These are phyloP conservation scores for Cavia porcellus DNA, from an alignment of 2,113 vertebrate species.

Conservation along the genomic window DNA sequence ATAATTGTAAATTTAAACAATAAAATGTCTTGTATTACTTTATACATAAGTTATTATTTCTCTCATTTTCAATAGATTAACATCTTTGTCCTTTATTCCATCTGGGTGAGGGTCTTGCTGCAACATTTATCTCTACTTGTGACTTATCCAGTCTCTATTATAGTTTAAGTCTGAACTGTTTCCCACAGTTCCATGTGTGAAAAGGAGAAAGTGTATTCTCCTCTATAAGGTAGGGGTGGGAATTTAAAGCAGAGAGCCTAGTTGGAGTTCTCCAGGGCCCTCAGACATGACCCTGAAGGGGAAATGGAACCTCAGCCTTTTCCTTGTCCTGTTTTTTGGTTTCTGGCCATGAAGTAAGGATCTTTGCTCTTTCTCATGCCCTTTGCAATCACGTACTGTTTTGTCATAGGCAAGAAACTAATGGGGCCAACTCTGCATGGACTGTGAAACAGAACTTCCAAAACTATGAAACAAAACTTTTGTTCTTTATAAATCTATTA, in stretches of 20 bases:
- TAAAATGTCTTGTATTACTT: neutral
- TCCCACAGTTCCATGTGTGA: too few relatives aligned
- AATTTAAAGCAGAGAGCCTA: neutral
- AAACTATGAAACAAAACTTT: neutral
- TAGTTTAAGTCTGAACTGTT: neutral
- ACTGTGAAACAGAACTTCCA: neutral
- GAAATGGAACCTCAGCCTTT: neutral
- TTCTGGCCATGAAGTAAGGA: neutral
- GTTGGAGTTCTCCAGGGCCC: too few relatives aligned
- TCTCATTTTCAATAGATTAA: neutral
- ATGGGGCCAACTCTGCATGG: neutral
- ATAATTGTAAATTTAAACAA: neutral
- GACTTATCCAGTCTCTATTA: neutral
- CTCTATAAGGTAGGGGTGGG: too few relatives aligned
- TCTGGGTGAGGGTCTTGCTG: neutral
- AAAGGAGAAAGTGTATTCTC: neutral
- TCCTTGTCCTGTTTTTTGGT: neutral
- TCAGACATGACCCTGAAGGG: neutral
- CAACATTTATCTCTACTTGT: neutral
- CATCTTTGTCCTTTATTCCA: neutral
- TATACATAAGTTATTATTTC: neutral
- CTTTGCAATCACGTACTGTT: neutral
- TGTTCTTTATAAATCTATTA: neutral
- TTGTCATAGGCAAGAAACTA: neutral
- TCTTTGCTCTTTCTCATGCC: neutral